phyloP scores from a whole-genome alignment of 2,888 invertebrate species.

The Drosophila gaucha region DNA sequence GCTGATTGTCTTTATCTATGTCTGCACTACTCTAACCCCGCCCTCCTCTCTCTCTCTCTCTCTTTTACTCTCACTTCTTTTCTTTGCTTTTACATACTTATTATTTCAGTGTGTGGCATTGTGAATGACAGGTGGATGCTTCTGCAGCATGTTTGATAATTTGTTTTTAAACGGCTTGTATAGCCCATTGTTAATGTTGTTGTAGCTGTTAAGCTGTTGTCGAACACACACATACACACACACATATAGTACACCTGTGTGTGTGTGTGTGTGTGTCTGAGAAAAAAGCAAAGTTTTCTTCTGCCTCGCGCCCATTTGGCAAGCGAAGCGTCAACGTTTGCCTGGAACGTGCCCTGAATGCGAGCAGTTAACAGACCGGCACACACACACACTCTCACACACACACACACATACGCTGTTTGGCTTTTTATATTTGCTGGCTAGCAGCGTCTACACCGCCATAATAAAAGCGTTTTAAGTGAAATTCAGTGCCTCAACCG shows the following conservation, averaged over 20 bases:
- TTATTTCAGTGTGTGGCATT: conserved; percentile 40
- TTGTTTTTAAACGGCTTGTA: conserved; percentile 75
- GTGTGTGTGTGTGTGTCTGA: conserved; percentile 24
- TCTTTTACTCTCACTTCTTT: conserved; percentile 18
- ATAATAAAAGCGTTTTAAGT: conserved; percentile 78
- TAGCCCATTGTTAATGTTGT: conserved; percentile 34
- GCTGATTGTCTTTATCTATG: conserved; percentile 7
- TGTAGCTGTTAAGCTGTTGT: conserved; percentile 56
- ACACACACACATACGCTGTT: conserved; percentile 16
- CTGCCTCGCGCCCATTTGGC: conserved; percentile 62
- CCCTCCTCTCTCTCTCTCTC: neutral
- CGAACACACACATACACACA: conserved; percentile 55
- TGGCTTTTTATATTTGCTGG: conserved; percentile 39
- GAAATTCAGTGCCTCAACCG: conserved; percentile 74
- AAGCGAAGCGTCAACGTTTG: conserved; percentile 72
- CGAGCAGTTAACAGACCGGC: conserved; percentile 61
- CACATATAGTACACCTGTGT: neutral
- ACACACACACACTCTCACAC: conserved; percentile 31
- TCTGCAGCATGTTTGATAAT: conserved; percentile 74
- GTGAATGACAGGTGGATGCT: conserved; percentile 65
- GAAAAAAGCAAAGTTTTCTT: conserved; percentile 55
- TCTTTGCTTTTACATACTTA: conserved; percentile 27
- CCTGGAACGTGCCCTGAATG: conserved; percentile 71
- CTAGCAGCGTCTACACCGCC: conserved; percentile 42
- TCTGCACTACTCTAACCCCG: neutral